Percentiles rank a stretch among this genome's conserved stretches.
Evolutionary conservation across 2,797 vertebrate genomes (phyloP).

Genomic region (Epinephelus malabaricus): DNA sequence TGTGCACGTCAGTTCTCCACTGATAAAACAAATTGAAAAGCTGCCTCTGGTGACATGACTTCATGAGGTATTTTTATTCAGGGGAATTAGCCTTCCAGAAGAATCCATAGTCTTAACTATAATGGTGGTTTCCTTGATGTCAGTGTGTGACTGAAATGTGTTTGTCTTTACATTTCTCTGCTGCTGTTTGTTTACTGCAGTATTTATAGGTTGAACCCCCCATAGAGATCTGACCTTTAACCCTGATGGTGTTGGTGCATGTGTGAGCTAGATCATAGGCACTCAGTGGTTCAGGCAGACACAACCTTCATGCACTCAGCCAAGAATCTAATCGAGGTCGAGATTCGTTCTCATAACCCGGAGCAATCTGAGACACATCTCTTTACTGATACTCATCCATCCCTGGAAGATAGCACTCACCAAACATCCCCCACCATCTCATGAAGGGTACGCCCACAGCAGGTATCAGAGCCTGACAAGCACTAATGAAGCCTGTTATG

Average conservation of each 20-base stretch:
- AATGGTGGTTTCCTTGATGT: background rate
- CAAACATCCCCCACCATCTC: background rate
- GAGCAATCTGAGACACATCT: constrained; percentile 1
- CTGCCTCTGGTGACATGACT: too few species aligned
- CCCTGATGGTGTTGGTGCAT: background rate
- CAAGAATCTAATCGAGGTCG: background rate
- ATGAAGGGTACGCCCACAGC: background rate
- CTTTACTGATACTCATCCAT: background rate
- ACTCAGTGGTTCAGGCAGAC: background rate
- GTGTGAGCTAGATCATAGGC: background rate
- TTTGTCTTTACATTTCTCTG: background rate
- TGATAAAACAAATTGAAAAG: too few species aligned
- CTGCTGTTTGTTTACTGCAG: background rate
- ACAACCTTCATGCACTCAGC: background rate
- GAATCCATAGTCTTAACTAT: background rate
- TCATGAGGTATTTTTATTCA: too few species aligned
- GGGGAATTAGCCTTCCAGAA: background rate
- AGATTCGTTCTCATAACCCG: constrained; percentile 1
- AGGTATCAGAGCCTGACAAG: background rate
- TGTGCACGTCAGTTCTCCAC: too few species aligned
- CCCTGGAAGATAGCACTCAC: background rate
- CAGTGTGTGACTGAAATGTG: background rate
- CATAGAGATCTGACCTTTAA: background rate
- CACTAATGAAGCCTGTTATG: constrained; percentile 19
- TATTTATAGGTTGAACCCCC: background rate